Evolutionary conservation across 2,113 vertebrate species (phyloP).

Genomic region (Brachyhypopomus gauderio): DNA sequence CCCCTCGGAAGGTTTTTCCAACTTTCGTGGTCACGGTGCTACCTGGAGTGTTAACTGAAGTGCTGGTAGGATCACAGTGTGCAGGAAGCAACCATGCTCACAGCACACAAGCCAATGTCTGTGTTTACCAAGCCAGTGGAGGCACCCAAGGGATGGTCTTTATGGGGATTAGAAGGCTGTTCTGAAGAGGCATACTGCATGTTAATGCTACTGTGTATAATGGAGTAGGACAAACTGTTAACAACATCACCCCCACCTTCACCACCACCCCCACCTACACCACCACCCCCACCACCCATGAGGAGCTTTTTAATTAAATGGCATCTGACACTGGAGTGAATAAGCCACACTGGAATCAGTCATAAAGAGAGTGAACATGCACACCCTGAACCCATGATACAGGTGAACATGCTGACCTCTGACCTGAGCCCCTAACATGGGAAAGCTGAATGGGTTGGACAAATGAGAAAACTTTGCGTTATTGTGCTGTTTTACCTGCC

Average conservation of each 20-base stretch:
- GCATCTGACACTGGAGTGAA: slow-evolving; percentile 55
- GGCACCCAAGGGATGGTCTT: slow-evolving; percentile 57
- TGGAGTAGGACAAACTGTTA: slow-evolving; percentile 55
- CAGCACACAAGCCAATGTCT: slow-evolving; percentile 54
- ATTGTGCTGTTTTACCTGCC: not conserved
- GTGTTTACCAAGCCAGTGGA: slow-evolving; percentile 61
- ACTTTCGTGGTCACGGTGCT: slow-evolving; percentile 51
- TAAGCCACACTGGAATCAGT: slow-evolving; percentile 45
- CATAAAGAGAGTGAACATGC: slow-evolving; percentile 31
- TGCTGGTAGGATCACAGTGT: slow-evolving; percentile 33
- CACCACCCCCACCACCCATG: slow-evolving; percentile 22
- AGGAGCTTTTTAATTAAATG: slow-evolving; percentile 58
- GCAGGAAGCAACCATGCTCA: slow-evolving; percentile 27
- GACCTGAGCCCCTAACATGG: no score
- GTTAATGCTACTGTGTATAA: slow-evolving; percentile 53
- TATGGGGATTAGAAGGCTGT: slow-evolving; percentile 57
- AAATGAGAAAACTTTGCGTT: not conserved
- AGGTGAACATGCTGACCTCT: not conserved
- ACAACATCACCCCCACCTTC: not conserved
- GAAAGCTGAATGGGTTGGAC: not conserved
- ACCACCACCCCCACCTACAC: not conserved
- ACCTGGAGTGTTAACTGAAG: slow-evolving; percentile 42
- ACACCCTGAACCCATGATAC: not conserved
- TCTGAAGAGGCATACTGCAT: slow-evolving; percentile 48
- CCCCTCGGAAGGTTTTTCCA: slow-evolving; percentile 43